Conservation (phyloP, 2,797 vertebrate species). For the Vireo griseus region DNA sequence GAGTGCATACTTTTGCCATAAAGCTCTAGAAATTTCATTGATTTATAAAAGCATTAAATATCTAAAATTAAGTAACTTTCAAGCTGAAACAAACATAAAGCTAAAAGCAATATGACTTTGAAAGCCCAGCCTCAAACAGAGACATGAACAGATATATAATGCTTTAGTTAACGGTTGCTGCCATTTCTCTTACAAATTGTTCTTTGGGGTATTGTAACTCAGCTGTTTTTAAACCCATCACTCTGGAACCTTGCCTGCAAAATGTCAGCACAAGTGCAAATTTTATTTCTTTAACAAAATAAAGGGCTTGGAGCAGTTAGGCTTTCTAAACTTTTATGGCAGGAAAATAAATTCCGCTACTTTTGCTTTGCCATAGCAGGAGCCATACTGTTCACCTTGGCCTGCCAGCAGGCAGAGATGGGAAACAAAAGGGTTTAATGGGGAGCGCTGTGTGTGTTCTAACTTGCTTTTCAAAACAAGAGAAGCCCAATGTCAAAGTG, state of each 20-base stretch:
- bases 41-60: conserved; percentile 48
- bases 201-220: conserved; percentile 68
- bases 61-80: conserved; percentile 53
- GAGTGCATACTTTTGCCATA: background rate
- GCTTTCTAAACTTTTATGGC: conserved; percentile 36
- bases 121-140: background rate
- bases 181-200: conserved; percentile 63
- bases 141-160: conserved; percentile 16
- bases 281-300: conserved; percentile 63
- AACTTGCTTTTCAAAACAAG: background rate
- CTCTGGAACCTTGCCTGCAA: conserved; percentile 59
- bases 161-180: conserved; percentile 47
- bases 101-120: conserved; percentile 25
- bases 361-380: background rate
- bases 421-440: background rate
- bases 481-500: background rate
- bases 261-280: conserved; percentile 56
- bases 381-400: background rate
- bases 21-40: background rate
- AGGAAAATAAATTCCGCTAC: conserved; percentile 5
- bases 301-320: conserved; percentile 43
- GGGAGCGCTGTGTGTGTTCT: background rate
- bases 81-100: conserved; percentile 35
- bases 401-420: background rate
- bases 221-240: conserved; percentile 66